These are phyloP conservation scores for Amphipoea oculea DNA, from an alignment of 2,888 invertebrate genomes.

Conservation along the genomic window DNA sequence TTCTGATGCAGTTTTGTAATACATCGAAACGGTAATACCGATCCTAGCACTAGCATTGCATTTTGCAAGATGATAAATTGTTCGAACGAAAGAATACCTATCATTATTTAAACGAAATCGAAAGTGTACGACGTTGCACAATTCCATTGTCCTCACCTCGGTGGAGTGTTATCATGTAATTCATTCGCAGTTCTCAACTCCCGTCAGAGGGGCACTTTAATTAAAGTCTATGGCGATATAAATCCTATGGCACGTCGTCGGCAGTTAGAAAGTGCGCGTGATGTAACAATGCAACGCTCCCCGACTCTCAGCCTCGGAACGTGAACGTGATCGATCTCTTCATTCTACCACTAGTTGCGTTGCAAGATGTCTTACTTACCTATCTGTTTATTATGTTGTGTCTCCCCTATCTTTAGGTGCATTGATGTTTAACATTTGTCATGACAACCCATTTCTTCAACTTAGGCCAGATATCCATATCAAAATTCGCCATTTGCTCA, in stretches of 20 bases:
- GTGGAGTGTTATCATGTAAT: slow-evolving; percentile 74
- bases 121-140: slow-evolving; percentile 82
- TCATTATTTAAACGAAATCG: slow-evolving; percentile 79
- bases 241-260: slow-evolving; percentile 81
- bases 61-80: slow-evolving; percentile 75
- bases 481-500: neutral
- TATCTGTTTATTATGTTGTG: slow-evolving; percentile 34
- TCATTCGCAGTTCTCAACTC: slow-evolving; percentile 76
- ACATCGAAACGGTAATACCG: slow-evolving; percentile 67
- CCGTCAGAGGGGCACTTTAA: slow-evolving; percentile 79
- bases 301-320: slow-evolving; percentile 71
- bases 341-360: slow-evolving; percentile 70
- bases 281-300: slow-evolving; percentile 82
- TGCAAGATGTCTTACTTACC: slow-evolving; percentile 71
- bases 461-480: neutral
- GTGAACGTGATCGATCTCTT: slow-evolving; percentile 82
- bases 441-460: neutral
- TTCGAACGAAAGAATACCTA: slow-evolving; percentile 72
- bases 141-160: slow-evolving; percentile 81
- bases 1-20: slow-evolving; percentile 73
- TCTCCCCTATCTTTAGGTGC: slow-evolving; percentile 6
- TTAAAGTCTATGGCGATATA: slow-evolving; percentile 83
- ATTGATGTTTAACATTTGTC: slow-evolving; percentile 24
- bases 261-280: slow-evolving; percentile 85
- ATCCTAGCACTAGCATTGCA: slow-evolving; percentile 62